phyloP scores from a whole-genome alignment of 2,113 vertebrate species.

The Melozone crissalis region DNA sequence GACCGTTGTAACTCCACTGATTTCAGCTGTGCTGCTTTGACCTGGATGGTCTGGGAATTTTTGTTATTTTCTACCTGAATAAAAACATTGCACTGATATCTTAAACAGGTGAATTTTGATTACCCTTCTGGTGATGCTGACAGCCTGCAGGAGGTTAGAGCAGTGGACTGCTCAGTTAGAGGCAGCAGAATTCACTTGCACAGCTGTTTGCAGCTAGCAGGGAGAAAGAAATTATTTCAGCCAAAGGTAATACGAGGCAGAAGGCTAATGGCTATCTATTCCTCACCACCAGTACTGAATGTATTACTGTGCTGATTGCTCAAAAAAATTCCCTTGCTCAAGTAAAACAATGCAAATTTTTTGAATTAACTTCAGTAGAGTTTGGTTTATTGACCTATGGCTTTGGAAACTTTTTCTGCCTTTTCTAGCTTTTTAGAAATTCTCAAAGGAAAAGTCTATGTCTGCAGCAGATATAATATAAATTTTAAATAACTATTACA shows the following conservation, averaged over 20 bases:
- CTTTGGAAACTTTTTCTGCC: constrained; percentile 10
- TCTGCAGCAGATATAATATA: constrained; percentile 38
- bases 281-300: not conserved
- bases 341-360: not conserved
- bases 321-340: not conserved
- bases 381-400: not conserved
- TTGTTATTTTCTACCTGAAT: not conserved
- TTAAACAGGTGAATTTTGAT: not conserved
- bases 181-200: not conserved
- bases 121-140: not conserved
- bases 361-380: not conserved
- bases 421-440: not conserved
- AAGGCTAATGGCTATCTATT: not conserved
- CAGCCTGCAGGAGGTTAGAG: not conserved
- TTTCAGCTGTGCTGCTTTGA: not conserved
- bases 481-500: constrained; percentile 45
- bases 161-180: not conserved
- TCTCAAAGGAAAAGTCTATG: constrained; percentile 4
- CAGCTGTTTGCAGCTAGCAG: not conserved
- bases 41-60: not conserved
- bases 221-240: not conserved
- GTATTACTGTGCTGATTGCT: not conserved
- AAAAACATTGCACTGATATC: not conserved
- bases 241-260: not conserved
- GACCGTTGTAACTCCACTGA: not conserved